Evolutionary conservation across 2,113 vertebrate genomes (phyloP).

Genomic region (Phyllostomus hastatus): DNA sequence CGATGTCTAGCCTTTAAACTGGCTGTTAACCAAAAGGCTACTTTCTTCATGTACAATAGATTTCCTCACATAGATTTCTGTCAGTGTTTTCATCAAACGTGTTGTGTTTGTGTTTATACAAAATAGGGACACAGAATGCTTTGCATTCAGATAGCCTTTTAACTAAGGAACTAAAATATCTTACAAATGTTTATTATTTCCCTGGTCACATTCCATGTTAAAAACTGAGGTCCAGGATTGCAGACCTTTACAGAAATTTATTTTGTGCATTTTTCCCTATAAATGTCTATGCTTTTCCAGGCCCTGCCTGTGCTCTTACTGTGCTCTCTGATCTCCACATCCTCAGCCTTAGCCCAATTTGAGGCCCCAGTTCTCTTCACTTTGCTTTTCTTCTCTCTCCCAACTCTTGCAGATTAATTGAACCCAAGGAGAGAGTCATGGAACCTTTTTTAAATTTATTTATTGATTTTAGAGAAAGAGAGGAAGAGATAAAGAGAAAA

Average conservation of each 20-base stretch:
- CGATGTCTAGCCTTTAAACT: background rate
- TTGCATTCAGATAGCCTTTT: background rate
- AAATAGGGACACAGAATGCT: background rate
- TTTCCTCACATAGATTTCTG: background rate
- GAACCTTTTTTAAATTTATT: no score
- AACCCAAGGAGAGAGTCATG: background rate
- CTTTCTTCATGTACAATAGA: background rate
- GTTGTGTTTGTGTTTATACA: background rate
- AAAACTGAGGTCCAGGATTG: background rate
- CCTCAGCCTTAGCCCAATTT: background rate
- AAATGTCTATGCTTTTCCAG: background rate
- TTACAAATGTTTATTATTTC: background rate
- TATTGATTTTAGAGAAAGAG: no score
- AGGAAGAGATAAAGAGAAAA: no score
- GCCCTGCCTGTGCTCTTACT: background rate
- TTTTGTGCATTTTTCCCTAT: background rate
- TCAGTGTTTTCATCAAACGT: background rate
- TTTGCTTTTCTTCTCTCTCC: background rate
- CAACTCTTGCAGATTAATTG: background rate
- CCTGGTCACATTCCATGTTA: background rate
- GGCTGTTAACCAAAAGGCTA: background rate
- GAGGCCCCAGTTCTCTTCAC: no score
- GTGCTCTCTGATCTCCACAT: background rate
- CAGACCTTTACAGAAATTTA: background rate
- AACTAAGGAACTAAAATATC: background rate